Evolutionary conservation across 2,113 vertebrate genomes (phyloP), one percentile per base, ranked within the genome.

Genomic region (Xiphophorus maculatus): DNA sequence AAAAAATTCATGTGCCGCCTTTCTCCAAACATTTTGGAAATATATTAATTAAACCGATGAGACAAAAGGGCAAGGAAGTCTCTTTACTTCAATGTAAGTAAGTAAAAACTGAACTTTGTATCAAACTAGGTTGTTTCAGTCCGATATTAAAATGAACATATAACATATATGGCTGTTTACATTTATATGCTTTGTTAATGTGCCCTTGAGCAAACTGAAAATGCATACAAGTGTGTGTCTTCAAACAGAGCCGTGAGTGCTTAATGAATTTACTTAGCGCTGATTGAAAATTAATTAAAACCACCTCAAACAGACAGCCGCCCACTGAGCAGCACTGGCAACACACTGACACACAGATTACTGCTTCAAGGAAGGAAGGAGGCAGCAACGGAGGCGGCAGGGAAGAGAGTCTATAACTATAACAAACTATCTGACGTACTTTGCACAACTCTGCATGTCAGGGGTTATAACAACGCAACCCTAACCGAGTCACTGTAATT

Each of bases 211-310:
- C 61, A 64, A 71, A 74, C 74, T 70, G 33, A 74, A 66, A 69
- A 54, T 73, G 71, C 69, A 28, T 74, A 61, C 44, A 61, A 28
- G 33, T 64, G 76, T 74, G 78, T 71, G 84, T 80, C 69, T 84
- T 90, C 84, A 90, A 92, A 92, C 90, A 94, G 94, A 95, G 94
- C 94, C 91, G 96, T 94, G 94, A 94, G 89, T 93, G 94, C 95
- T 95, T 93, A 95, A 96, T 94, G 95, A 96, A 96, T 96, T 97
- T 96, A 96, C 87, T 77, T 95, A 94, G 94, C 90, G 93, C 90
- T 92, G 94, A 94, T 93, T 94, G 89, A 91, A 94, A 95, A 96
- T 96, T 96, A 94, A 95, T 94, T 93, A 88, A 94, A 97, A 84
- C 71, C 62, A 82, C 80, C 88, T 89, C 89, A 90, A 85, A 91